Conservation (phyloP, 2,888 invertebrate genomes). For the Ecliptopera silaceata region DNA sequence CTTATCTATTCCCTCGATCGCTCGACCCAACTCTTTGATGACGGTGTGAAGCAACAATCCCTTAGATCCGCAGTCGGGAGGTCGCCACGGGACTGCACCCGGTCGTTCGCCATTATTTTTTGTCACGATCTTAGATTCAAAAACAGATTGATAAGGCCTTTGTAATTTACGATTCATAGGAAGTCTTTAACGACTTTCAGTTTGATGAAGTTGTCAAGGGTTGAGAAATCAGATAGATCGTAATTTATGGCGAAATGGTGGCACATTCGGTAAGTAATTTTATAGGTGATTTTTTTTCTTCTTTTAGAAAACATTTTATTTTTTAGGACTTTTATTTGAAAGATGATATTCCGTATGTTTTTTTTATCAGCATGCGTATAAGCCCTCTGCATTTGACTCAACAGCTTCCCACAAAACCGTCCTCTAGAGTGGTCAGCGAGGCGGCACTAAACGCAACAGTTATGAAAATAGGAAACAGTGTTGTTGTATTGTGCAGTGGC, state of each 20-base stretch:
- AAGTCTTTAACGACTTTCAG: constrained; percentile 56
- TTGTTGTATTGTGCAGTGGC: constrained; percentile 62
- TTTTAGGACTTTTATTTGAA: neutral
- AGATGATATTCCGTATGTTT: neutral
- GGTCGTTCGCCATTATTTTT: constrained; percentile 66
- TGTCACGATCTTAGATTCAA: constrained; percentile 66
- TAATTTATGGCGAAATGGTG: constrained; percentile 41
- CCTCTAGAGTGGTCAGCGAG: constrained; percentile 68
- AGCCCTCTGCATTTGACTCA: constrained; percentile 35
- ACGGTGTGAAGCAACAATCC: constrained; percentile 73
- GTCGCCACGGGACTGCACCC: constrained; percentile 62
- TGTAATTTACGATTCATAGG: constrained; percentile 56
- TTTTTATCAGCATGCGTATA: constrained; percentile 8
- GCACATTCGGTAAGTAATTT: constrained; percentile 37
- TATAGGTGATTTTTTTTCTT: neutral
- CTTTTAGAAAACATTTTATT: neutral
- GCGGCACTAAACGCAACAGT: constrained; percentile 72
- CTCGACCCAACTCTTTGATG: constrained; percentile 73
- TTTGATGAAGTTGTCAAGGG: constrained; percentile 43
- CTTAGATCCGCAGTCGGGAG: constrained; percentile 52
- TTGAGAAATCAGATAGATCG: constrained; percentile 40
- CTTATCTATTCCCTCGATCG: constrained; percentile 74
- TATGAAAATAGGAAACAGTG: constrained; percentile 76
- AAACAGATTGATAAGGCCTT: constrained; percentile 57
- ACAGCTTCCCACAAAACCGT: constrained; percentile 72